These are phyloP conservation scores for Trisateles emortualis DNA, from an alignment of 2,888 invertebrate genomes.

Conservation along the genomic window DNA sequence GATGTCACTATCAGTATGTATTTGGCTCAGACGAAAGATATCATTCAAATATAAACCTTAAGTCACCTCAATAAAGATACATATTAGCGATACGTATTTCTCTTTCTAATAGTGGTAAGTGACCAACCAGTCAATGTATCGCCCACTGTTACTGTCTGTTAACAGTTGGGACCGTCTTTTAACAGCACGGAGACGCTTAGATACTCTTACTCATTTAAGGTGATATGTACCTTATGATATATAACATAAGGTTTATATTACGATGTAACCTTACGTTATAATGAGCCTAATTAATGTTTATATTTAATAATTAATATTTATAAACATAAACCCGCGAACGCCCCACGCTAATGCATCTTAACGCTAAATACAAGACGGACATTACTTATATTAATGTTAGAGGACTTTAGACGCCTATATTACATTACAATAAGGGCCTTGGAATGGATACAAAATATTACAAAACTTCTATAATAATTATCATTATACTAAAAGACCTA, in stretches of 20 bases:
- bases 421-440: conserved; percentile 75
- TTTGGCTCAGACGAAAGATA: not conserved
- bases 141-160: too few species aligned
- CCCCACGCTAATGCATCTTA: conserved; percentile 64
- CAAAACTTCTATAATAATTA: conserved; percentile 63
- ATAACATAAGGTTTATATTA: not conserved
- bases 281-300: not conserved
- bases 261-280: not conserved
- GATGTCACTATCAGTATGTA: not conserved
- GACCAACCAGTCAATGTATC: too few species aligned
- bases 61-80: not conserved
- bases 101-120: too few species aligned
- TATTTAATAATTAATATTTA: not conserved
- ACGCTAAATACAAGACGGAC: conserved; percentile 81
- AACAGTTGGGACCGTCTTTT: too few species aligned
- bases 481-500: conserved; percentile 51
- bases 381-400: conserved; percentile 70
- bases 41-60: not conserved
- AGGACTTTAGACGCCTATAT: conserved; percentile 82
- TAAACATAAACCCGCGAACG: conserved; percentile 25
- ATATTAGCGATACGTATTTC: too few species aligned
- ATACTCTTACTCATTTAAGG: not conserved
- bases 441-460: conserved; percentile 86
- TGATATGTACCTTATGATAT: not conserved
- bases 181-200: too few species aligned